phyloP scores from a whole-genome alignment of 2,113 vertebrate species.

The Lichenostomus cassidix region DNA sequence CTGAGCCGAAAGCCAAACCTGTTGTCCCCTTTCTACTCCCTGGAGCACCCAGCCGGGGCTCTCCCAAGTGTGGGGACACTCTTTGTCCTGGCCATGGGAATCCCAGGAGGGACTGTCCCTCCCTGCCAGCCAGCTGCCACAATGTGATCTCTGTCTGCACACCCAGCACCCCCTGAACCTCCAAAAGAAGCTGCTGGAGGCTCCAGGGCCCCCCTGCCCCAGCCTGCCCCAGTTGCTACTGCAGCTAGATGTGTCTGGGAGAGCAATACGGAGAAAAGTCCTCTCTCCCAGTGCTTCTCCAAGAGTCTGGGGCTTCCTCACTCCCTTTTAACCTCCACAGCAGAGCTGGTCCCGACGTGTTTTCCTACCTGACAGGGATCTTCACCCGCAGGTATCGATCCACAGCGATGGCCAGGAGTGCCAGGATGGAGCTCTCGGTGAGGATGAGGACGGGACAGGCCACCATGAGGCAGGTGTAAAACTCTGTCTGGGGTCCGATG shows the following conservation, averaged over 20 bases:
- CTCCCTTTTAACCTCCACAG: fast-evolving
- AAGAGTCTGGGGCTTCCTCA: not conserved
- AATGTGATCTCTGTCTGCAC: not conserved
- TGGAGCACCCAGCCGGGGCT: fast-evolving
- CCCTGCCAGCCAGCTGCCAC: not conserved
- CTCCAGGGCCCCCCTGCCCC: not conserved
- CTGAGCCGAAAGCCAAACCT: not conserved
- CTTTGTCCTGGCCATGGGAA: not conserved
- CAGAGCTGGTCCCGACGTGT: fast-evolving
- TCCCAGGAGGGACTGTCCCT: not conserved
- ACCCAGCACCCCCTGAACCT: not conserved
- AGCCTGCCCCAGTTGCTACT: fast-evolving
- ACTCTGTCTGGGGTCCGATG: constrained; percentile 84
- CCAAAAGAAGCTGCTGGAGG: not conserved
- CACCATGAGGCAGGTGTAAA: constrained; percentile 91
- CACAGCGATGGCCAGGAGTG: constrained; percentile 93
- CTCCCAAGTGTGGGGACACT: fast-evolving
- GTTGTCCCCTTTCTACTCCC: fast-evolving
- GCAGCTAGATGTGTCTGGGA: not conserved
- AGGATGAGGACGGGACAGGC: constrained; percentile 93
- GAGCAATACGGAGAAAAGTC: fast-evolving
- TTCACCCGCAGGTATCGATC: constrained; percentile 96
- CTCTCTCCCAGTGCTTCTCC: not conserved
- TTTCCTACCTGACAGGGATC: constrained; percentile 91
- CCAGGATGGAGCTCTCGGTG: constrained; percentile 96